Base-by-base conservation (phyloP, 1,140 invertebrate species). In the Drosophila nigrodunni region DNA sequence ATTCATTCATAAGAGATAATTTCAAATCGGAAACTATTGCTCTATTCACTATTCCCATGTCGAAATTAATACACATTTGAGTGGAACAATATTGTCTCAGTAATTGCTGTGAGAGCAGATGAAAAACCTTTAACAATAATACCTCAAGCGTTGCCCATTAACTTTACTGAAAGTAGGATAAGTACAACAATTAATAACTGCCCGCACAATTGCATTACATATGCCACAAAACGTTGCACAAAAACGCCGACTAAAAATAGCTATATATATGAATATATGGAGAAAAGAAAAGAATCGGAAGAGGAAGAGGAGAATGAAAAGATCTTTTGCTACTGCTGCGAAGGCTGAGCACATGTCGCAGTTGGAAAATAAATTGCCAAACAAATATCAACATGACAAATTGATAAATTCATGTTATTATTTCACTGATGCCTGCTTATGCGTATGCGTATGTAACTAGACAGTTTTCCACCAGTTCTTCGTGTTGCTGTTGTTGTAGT, bases 311-410 rank as follows among this genome's bases (percentile, higher is more conserved):
- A 30, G 25, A 30, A 30, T 30, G 25, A 30, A 30, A 30, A 30
- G 25, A 30, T 30, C 25, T 30, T 30, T 30, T 5, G 25, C 25
- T 5, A 30, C 25, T 30, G 25, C 66, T 60, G 37, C 25, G 57
- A 30, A 50, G 61, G 49, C 46, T 58, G 65, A 39, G 69, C 69
- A 72, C 71, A 68, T 72, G 72, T 71, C 59, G 65, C 83, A 88
- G 70, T 74, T 80, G 80, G 87, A 69, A 86, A 88, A 89, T 90
- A 90, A 89, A 89, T 89, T 90, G 85, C 85, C 86, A 89, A 90
- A 90, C 86, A 90, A 90, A 90, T 90, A 90, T 90, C 86, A 89
- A 90, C 86, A 90, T 90, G 86, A 90, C 86, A 90, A 90, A 90
- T 90, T 90, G 86, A 90, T 91, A 87, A 90, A 90, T 90, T 81